These are phyloP conservation scores for Drosophila cardini DNA, from an alignment of 1,140 invertebrate genomes.

Conservation along the genomic window DNA sequence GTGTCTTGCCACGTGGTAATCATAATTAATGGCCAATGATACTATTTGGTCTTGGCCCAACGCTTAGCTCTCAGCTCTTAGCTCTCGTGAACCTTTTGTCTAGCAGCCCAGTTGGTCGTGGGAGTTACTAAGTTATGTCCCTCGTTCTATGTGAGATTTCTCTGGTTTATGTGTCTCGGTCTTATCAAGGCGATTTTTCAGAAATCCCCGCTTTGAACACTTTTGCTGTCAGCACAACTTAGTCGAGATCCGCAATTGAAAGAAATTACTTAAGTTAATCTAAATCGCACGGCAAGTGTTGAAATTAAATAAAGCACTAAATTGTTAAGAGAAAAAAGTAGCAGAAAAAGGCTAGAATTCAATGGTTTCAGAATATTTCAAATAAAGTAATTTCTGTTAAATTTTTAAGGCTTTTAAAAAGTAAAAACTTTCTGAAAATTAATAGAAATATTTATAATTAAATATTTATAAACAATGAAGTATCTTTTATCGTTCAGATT, in stretches of 20 bases:
- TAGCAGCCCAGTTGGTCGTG: slow-evolving; percentile 22
- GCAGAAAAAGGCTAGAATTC: too few species aligned
- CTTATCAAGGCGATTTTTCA: slow-evolving; percentile 71
- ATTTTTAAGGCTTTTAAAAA: too few species aligned
- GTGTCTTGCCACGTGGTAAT: slow-evolving; percentile 80
- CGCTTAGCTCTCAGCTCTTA: slow-evolving; percentile 12
- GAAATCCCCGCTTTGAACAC: slow-evolving; percentile 4
- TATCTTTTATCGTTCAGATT: too few species aligned
- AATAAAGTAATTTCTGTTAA: too few species aligned
- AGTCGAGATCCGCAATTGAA: slow-evolving; percentile 54
- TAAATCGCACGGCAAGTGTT: slow-evolving; percentile 25
- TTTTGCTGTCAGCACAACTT: slow-evolving; percentile 33
- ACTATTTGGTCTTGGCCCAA: slow-evolving; percentile 54
- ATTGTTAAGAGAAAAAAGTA: too few species aligned
- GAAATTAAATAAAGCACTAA: not conserved
- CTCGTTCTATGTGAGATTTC: slow-evolving; percentile 38
- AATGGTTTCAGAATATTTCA: too few species aligned
- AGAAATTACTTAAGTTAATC: slow-evolving; percentile 49
- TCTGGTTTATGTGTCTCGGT: slow-evolving; percentile 22
- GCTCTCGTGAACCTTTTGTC: slow-evolving; percentile 13
- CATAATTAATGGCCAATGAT: slow-evolving; percentile 80
- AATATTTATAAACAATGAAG: too few species aligned
- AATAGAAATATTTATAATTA: too few species aligned
- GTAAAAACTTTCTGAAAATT: too few species aligned
- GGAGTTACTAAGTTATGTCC: slow-evolving; percentile 44